Evolutionary conservation across 1,140 invertebrate genomes (phyloP).

Genomic region (Drosophila bipectinata): DNA sequence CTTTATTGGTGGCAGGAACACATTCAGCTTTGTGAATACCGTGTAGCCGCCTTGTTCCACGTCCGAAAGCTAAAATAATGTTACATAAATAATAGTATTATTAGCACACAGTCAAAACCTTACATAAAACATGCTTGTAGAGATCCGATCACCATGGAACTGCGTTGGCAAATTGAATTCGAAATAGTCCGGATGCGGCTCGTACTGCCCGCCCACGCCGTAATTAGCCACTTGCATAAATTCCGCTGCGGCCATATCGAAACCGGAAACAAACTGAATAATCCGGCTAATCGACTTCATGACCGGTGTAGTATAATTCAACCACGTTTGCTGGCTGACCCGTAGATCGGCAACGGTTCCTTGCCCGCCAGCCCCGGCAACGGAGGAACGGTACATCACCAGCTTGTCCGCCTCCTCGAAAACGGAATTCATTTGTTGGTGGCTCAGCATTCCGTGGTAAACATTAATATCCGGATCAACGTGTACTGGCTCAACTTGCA

Average conservation of each 20-base stretch:
- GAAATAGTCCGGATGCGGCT: slow-evolving; percentile 87
- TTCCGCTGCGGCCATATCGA: slow-evolving; percentile 89
- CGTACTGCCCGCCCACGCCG: slow-evolving; percentile 90
- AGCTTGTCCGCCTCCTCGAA: slow-evolving; percentile 92
- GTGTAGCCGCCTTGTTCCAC: slow-evolving; percentile 97
- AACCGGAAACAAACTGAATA: slow-evolving; percentile 91
- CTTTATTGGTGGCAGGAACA: slow-evolving; percentile 93
- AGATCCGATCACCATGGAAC: slow-evolving; percentile 65
- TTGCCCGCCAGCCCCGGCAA: slow-evolving; percentile 92
- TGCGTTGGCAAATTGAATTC: slow-evolving; percentile 5
- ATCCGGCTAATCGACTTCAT: slow-evolving; percentile 89
- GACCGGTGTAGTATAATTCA: slow-evolving; percentile 92
- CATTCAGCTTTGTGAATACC: slow-evolving; percentile 94
- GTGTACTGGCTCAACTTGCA: slow-evolving; percentile 95
- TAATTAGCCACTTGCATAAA: slow-evolving; percentile 88
- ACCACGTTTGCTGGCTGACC: slow-evolving; percentile 98
- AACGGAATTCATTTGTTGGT: slow-evolving; percentile 92
- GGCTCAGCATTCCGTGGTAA: slow-evolving; percentile 94
- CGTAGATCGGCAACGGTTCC: slow-evolving; percentile 88
- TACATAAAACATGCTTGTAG: slow-evolving; percentile 78
- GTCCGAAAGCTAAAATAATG: slow-evolving; percentile 91
- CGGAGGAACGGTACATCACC: slow-evolving; percentile 89
- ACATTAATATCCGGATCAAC: slow-evolving; percentile 93
- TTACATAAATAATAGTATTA: too few relatives aligned
- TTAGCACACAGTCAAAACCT: background rate